A percentile compares a stretch with the other conserved stretches of the same genome.
phyloP scores from a whole-genome alignment of 1,140 invertebrate genomes.

The Ceratina australensis region DNA sequence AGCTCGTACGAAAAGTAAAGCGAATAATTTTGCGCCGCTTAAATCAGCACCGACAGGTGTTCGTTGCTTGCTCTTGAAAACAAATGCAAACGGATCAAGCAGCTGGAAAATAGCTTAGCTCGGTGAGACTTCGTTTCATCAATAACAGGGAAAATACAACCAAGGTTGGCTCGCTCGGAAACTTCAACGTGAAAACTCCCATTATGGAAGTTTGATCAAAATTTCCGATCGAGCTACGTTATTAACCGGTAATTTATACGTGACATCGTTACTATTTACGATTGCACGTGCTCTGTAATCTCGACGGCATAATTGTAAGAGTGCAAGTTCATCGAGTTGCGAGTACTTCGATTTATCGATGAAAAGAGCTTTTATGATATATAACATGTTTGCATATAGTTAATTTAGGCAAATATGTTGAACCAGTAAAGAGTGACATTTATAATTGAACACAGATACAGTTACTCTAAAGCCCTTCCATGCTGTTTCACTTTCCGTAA shows the following conservation, averaged over 20 bases:
- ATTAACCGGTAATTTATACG: slow-evolving; percentile 59
- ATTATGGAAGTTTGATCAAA: slow-evolving; percentile 62
- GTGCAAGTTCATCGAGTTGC: neutral
- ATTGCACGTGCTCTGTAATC: slow-evolving; percentile 23
- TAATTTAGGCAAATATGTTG: neutral
- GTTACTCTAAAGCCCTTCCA: neutral
- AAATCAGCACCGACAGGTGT: slow-evolving; percentile 5
- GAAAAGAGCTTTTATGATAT: slow-evolving; percentile 4
- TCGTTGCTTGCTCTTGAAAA: slow-evolving; percentile 19
- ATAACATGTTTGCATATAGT: neutral
- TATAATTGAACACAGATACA: too few species aligned
- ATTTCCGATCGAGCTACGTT: slow-evolving; percentile 46
- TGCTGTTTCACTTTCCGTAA: too few species aligned
- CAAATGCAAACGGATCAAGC: slow-evolving; percentile 12
- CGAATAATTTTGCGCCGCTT: neutral
- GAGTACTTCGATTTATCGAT: too few species aligned
- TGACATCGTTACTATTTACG: slow-evolving; percentile 53
- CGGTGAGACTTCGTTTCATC: slow-evolving; percentile 54
- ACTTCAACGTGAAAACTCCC: slow-evolving; percentile 47
- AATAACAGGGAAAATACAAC: slow-evolving; percentile 40
- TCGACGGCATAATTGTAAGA: slow-evolving; percentile 1
- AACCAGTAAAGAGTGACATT: neutral
- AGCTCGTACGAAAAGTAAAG: neutral
- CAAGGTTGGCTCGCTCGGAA: neutral
- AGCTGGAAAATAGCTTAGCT: slow-evolving; percentile 32